Conservation (phyloP, 92 coral and sea anemone genomes). For the Umimayanthus kanabou region DNA sequence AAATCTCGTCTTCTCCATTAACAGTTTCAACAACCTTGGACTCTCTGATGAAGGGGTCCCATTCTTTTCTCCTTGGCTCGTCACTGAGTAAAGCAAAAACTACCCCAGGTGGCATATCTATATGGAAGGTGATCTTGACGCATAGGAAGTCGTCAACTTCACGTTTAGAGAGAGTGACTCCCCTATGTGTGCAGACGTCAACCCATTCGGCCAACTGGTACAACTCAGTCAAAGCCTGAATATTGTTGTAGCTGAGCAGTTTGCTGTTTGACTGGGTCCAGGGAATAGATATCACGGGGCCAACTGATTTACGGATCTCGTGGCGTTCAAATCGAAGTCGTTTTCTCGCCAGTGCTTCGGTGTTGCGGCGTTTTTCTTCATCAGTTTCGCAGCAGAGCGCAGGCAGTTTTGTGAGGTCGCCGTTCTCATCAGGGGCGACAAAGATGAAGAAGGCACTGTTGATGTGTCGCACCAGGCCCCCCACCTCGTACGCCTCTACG, state of each 20-base stretch:
- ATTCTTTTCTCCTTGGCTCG: conserved; percentile 55
- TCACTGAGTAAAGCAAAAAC: conserved; percentile 54
- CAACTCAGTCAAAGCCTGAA: conserved; percentile 61
- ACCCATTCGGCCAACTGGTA: conserved; percentile 69
- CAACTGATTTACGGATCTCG: conserved; percentile 68
- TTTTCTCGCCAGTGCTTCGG: conserved; percentile 63
- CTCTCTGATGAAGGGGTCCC: conserved; percentile 70
- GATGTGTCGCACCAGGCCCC: conserved; percentile 71
- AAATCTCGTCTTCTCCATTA: conserved; percentile 73
- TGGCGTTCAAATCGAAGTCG: conserved; percentile 60
- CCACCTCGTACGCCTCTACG: conserved; percentile 73
- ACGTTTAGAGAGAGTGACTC: conserved; percentile 55
- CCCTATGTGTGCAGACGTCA: conserved; percentile 44
- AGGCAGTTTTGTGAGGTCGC: conserved; percentile 52
- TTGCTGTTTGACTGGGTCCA: conserved; percentile 64
- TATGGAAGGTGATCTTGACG: conserved; percentile 44
- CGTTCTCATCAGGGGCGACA: conserved; percentile 61
- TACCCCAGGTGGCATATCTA: conserved; percentile 48
- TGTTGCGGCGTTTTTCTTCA: conserved; percentile 59
- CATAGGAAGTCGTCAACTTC: conserved; percentile 63
- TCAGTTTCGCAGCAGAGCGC: conserved; percentile 39
- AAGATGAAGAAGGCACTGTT: conserved; percentile 82
- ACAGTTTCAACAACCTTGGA: conserved; percentile 53
- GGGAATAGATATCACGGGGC: conserved; percentile 76
- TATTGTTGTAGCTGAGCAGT: conserved; percentile 64